Conservation (phyloP, 1,140 invertebrate species). For the Bombus waltoni region DNA sequence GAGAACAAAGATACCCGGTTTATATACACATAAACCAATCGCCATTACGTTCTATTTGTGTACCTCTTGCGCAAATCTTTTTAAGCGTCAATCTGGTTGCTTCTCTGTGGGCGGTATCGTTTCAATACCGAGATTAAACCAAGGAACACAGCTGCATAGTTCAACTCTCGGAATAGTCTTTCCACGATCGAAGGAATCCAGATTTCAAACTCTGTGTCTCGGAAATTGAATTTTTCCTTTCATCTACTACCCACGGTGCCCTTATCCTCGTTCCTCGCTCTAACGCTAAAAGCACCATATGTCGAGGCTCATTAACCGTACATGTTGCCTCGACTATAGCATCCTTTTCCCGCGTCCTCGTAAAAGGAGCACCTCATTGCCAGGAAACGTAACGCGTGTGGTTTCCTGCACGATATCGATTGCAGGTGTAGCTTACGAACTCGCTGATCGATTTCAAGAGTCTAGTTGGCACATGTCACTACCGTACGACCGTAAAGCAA, state of each 20-base stretch:
- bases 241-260: background rate
- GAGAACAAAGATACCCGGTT: background rate
- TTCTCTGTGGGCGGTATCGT: constrained; percentile 6
- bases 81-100: constrained; percentile 13
- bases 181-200: background rate
- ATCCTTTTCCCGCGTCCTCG: constrained; percentile 36
- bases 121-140: background rate
- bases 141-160: background rate
- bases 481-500: background rate
- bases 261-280: background rate
- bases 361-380: constrained; percentile 36
- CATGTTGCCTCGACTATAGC: background rate
- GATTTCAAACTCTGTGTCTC: background rate
- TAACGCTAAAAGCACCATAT: background rate
- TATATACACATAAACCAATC: background rate
- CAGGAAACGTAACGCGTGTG: constrained; percentile 46
- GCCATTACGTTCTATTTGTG: background rate
- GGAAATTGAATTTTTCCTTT: background rate
- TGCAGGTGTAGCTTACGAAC: constrained; percentile 25
- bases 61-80: constrained; percentile 8
- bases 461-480: constrained; percentile 25
- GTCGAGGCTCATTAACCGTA: background rate
- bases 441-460: constrained; percentile 45
- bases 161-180: background rate
- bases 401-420: constrained; percentile 27